These are phyloP conservation scores for Etia nguti DNA, from an alignment of 2,113 vertebrate genomes.

Conservation along the genomic window DNA sequence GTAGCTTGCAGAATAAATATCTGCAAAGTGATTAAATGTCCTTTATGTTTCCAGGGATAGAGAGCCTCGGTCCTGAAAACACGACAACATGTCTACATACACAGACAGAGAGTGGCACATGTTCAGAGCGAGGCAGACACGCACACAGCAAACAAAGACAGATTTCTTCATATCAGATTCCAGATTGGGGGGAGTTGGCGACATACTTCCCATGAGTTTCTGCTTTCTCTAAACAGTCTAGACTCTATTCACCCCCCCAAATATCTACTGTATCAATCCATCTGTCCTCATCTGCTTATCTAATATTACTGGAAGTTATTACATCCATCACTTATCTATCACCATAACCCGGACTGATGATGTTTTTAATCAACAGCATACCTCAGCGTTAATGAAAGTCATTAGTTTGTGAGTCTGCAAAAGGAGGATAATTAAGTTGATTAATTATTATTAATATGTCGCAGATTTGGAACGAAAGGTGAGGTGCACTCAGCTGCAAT, in stretches of 20 bases:
- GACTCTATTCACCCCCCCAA: background rate
- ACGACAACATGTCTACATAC: background rate
- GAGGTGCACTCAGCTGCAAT: background rate
- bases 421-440: background rate
- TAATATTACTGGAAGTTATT: background rate
- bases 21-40: background rate
- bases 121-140: background rate
- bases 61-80: background rate
- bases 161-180: constrained; percentile 45
- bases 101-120: background rate
- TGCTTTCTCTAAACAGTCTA: background rate
- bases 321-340: background rate
- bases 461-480: background rate
- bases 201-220: constrained; percentile 28
- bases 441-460: constrained; percentile 1
- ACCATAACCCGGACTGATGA: background rate
- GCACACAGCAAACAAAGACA: constrained; percentile 40
- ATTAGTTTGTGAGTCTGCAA: background rate
- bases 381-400: background rate
- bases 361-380: background rate
- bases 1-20: background rate
- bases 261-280: background rate
- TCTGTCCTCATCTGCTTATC: constrained; percentile 6
- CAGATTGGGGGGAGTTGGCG: background rate
- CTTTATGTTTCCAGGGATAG: background rate